phyloP scores from a whole-genome alignment of 2,888 invertebrate genomes.

The Cheilosia pagana region DNA sequence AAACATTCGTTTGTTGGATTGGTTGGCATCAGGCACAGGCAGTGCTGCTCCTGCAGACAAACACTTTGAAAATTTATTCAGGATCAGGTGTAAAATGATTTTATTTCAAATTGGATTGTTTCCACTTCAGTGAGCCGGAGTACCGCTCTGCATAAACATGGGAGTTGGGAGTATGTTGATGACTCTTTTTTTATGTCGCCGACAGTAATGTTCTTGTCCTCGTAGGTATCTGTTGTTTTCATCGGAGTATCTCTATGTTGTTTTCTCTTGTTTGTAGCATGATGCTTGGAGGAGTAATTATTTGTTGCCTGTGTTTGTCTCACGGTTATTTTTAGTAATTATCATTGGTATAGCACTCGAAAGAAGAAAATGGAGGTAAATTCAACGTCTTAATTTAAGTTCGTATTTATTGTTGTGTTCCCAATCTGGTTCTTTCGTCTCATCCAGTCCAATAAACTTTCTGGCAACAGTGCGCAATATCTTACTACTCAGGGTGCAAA shows the following conservation, averaged over 20 bases:
- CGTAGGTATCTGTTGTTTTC: background rate
- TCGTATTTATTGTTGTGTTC: too few species aligned
- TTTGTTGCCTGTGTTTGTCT: background rate
- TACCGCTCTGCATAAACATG: conserved; percentile 21
- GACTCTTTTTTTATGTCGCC: conserved; percentile 45
- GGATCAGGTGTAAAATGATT: conserved; percentile 77
- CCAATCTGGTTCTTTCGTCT: too few species aligned
- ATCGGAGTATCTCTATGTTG: background rate
- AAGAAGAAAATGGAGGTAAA: background rate
- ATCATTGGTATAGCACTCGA: background rate
- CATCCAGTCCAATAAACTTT: too few species aligned
- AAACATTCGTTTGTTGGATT: conserved; percentile 48
- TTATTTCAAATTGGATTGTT: conserved; percentile 76
- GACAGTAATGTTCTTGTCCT: conserved; percentile 11
- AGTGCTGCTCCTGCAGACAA: conserved; percentile 41
- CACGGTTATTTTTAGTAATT: background rate
- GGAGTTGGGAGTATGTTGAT: conserved; percentile 39
- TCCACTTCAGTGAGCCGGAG: conserved; percentile 62
- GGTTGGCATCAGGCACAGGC: conserved; percentile 27
- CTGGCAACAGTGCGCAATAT: too few species aligned
- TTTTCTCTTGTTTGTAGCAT: background rate
- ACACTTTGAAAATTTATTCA: conserved; percentile 73
- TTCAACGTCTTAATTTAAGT: too few species aligned
- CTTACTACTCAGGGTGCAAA: too few species aligned
- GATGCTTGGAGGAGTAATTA: background rate